Conservation (phyloP, 1,140 invertebrate genomes). For the Ceratina australensis region DNA sequence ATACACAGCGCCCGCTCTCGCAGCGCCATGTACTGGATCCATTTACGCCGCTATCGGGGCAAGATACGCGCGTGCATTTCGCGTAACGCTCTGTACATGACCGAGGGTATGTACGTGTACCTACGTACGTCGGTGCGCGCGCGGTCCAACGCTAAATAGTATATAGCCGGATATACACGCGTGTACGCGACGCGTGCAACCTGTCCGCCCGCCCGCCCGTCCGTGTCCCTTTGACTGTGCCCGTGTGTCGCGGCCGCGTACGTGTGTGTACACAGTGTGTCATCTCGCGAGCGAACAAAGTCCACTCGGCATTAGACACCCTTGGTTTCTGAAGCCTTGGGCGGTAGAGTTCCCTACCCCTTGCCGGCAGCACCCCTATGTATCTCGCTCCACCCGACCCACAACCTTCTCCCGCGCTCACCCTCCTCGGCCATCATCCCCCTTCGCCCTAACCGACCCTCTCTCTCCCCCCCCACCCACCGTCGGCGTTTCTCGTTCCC, state of each 20-base stretch:
- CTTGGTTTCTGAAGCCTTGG: constrained; percentile 74
- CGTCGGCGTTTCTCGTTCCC: constrained; percentile 61
- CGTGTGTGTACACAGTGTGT: constrained; percentile 59
- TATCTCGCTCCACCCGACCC: constrained; percentile 62
- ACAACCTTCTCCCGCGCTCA: constrained; percentile 49
- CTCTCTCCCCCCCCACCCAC: constrained; percentile 53
- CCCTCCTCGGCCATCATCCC: constrained; percentile 44
- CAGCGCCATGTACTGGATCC: constrained; percentile 33
- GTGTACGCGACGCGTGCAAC: constrained; percentile 2
- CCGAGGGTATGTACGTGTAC: background rate
- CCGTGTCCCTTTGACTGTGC: background rate
- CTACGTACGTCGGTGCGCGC: too few relatives aligned
- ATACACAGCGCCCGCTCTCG: constrained; percentile 22
- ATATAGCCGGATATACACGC: constrained; percentile 6
- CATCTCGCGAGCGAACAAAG: constrained; percentile 73
- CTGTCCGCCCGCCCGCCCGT: background rate
- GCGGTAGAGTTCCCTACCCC: constrained; percentile 69
- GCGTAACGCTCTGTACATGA: constrained; percentile 15
- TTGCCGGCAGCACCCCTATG: constrained; percentile 70
- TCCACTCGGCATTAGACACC: constrained; percentile 75
- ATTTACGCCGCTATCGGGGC: constrained; percentile 45
- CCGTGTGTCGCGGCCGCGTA: background rate
- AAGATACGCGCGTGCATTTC: constrained; percentile 45
- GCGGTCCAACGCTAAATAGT: background rate
- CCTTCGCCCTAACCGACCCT: constrained; percentile 49